Evolutionary conservation across 1,140 invertebrate genomes (phyloP).

Genomic region (Propsilocerus akamusi): DNA sequence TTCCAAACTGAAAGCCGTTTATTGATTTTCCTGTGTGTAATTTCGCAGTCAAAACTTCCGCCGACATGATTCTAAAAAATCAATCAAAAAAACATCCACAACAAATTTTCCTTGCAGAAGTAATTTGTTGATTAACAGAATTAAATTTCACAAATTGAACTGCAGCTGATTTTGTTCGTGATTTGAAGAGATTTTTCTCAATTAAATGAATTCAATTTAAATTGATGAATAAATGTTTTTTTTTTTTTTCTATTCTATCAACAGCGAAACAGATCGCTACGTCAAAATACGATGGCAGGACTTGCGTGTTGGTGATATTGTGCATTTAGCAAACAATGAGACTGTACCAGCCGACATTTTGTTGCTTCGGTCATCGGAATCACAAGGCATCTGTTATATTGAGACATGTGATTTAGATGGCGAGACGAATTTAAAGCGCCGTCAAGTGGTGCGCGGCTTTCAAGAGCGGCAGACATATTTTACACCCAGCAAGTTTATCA

Average conservation of each 20-base stretch:
- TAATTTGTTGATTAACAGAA: not conserved
- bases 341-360: slow-evolving; percentile 91
- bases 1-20: too few species aligned
- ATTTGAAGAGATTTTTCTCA: not conserved
- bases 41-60: too few species aligned
- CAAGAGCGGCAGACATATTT: slow-evolving; percentile 47
- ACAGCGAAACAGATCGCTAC: slow-evolving; percentile 66
- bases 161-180: not conserved
- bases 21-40: too few species aligned
- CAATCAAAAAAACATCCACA: too few species aligned
- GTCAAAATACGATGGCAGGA: slow-evolving; percentile 78
- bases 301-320: slow-evolving; percentile 80
- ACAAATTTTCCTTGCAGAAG: too few species aligned
- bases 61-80: too few species aligned
- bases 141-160: slow-evolving; percentile 6
- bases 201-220: not conserved
- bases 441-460: slow-evolving; percentile 39
- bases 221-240: slow-evolving; percentile 5
- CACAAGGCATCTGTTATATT: slow-evolving; percentile 88
- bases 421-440: slow-evolving; percentile 96
- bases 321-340: slow-evolving; percentile 93
- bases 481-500: slow-evolving; percentile 62
- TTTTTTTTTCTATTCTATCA: slow-evolving; percentile 19
- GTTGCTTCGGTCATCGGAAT: slow-evolving; percentile 74
- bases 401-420: slow-evolving; percentile 97